These are phyloP conservation scores for Reticulitermes lucifugus DNA, from an alignment of 2,888 invertebrate genomes.

Conservation along the genomic window DNA sequence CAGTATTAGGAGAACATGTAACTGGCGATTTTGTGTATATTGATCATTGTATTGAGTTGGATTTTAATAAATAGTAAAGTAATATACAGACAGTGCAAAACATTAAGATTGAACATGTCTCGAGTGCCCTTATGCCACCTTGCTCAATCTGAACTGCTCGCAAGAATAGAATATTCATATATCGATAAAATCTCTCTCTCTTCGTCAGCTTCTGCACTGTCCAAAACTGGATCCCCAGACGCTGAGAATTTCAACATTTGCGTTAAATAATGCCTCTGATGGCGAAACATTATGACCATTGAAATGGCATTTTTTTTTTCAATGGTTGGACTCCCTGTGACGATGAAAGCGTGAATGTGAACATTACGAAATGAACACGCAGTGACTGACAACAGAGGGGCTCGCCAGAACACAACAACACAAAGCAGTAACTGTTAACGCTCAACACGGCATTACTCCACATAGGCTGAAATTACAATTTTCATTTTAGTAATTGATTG, in stretches of 20 bases:
- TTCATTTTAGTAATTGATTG: constrained; percentile 9
- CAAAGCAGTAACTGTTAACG: constrained; percentile 13
- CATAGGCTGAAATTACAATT: not conserved
- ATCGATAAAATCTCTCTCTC: too few species aligned
- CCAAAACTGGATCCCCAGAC: not conserved
- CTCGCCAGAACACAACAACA: not conserved
- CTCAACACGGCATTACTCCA: not conserved
- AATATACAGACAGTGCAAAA: too few species aligned
- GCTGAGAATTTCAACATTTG: not conserved
- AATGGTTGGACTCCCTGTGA: not conserved
- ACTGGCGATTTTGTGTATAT: too few species aligned
- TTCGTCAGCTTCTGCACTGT: not conserved
- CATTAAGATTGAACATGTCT: too few species aligned
- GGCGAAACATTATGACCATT: not conserved
- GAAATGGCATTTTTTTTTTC: not conserved
- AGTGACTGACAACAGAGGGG: not conserved
- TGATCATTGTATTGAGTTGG: too few species aligned
- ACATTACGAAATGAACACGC: not conserved
- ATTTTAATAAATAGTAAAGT: too few species aligned
- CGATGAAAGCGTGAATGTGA: not conserved
- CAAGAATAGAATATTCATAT: too few species aligned
- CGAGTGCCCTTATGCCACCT: too few species aligned
- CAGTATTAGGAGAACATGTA: too few species aligned
- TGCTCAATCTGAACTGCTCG: too few species aligned
- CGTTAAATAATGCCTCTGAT: not conserved